These are phyloP conservation scores for Scaptomyza polygonia DNA, from an alignment of 2,888 invertebrate genomes.

Conservation along the genomic window DNA sequence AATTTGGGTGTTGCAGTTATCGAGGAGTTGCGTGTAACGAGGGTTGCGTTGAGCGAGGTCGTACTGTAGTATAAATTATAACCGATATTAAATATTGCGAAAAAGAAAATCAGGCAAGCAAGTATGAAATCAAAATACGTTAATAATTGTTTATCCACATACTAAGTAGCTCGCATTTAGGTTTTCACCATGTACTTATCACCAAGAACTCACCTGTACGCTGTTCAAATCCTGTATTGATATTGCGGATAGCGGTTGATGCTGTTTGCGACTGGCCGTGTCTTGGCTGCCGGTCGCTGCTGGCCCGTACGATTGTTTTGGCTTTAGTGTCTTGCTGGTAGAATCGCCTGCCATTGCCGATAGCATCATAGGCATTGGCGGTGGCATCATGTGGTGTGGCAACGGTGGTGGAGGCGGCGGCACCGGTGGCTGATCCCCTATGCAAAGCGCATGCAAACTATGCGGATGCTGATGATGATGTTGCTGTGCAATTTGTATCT, in stretches of 20 bases:
- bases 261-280: constrained; percentile 85
- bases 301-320: constrained; percentile 67
- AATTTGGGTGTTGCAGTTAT: no score
- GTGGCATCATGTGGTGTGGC: constrained; percentile 84
- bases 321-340: constrained; percentile 71
- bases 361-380: constrained; percentile 85
- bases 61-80: no score
- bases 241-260: constrained; percentile 93
- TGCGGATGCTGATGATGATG: constrained; percentile 59
- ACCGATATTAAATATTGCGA: no score
- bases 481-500: constrained; percentile 86
- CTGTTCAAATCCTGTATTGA: constrained; percentile 94
- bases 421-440: constrained; percentile 79
- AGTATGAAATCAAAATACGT: no score
- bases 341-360: constrained; percentile 71
- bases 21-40: no score
- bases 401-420: constrained; percentile 85
- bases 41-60: no score
- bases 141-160: no score
- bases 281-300: constrained; percentile 79
- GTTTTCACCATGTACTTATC: background rate
- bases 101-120: no score
- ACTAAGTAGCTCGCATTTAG: no score
- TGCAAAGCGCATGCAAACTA: constrained; percentile 67
- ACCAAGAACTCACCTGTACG: constrained; percentile 85